A percentile compares a stretch with the other conserved stretches of the same genome.
Conservation (phyloP, 2,113 vertebrate genomes). For the Morone saxatilis region DNA sequence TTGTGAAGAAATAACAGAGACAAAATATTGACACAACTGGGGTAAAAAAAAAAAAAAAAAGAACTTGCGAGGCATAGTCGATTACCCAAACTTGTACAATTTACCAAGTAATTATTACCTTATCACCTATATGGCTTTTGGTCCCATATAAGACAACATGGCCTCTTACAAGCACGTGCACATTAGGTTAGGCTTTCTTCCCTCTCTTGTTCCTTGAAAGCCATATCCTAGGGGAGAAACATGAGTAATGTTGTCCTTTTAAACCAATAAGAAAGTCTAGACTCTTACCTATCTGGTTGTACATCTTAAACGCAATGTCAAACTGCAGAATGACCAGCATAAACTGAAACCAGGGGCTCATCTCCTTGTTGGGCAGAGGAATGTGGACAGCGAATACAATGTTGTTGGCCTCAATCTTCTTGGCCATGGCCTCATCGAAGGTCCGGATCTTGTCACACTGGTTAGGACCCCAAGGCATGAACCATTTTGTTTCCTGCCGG, state of each 20-base stretch:
- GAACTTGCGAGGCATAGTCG: not conserved
- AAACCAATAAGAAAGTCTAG: not conserved
- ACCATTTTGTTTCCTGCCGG: constrained; percentile 89
- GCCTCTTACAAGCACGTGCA: not conserved
- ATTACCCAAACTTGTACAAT: not conserved
- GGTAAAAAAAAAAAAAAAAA: not conserved
- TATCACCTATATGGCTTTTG: not conserved
- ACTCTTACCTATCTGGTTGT: constrained; percentile 94
- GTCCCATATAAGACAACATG: not conserved
- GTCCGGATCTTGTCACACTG: constrained; percentile 90
- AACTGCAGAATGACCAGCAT: constrained; percentile 96
- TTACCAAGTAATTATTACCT: not conserved
- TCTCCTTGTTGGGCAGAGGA: constrained; percentile 90
- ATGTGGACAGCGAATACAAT: constrained; percentile 96
- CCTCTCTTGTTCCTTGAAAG: not conserved
- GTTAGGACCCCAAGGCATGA: constrained; percentile 93
- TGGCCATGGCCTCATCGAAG: constrained; percentile 91
- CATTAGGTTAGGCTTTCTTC: not conserved
- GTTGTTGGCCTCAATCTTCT: constrained; percentile 93
- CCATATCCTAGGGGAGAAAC: constrained; percentile 6
- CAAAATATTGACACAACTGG: constrained; percentile 22
- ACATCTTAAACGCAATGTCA: constrained; percentile 94
- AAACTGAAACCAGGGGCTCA: constrained; percentile 99
- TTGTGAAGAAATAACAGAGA: constrained; percentile 16
- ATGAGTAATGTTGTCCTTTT: not conserved